These are phyloP conservation scores for Fabriciana adippe DNA, from an alignment of 2,888 invertebrate genomes.

Conservation along the genomic window DNA sequence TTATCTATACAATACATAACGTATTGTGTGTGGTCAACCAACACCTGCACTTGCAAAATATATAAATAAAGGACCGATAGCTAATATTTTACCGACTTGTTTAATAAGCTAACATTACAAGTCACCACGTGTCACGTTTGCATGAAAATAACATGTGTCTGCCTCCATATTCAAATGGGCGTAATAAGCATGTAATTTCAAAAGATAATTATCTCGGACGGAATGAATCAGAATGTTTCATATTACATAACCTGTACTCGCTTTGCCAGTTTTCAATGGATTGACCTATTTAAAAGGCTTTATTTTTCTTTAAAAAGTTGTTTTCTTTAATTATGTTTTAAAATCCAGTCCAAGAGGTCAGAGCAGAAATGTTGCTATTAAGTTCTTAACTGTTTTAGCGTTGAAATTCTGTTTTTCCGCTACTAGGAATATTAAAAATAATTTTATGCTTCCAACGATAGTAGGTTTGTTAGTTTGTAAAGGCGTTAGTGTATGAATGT, in stretches of 20 bases:
- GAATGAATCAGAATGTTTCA: slow-evolving; percentile 27
- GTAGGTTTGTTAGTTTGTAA: slow-evolving; percentile 14
- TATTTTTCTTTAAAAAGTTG: slow-evolving; percentile 29
- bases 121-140: slow-evolving; percentile 28
- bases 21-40: slow-evolving; percentile 59
- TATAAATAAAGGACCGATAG: slow-evolving; percentile 52
- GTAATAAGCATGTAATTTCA: slow-evolving; percentile 31
- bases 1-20: slow-evolving; percentile 2
- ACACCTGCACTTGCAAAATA: slow-evolving; percentile 59
- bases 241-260: slow-evolving; percentile 16
- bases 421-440: slow-evolving; percentile 12
- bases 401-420: slow-evolving; percentile 13
- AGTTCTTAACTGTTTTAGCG: slow-evolving; percentile 13
- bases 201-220: slow-evolving; percentile 24
- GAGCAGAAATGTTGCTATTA: slow-evolving; percentile 29
- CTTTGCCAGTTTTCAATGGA: slow-evolving; percentile 30
- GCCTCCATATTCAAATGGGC: slow-evolving; percentile 25
- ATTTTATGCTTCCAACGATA: slow-evolving; percentile 10
- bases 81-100: slow-evolving; percentile 40
- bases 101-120: slow-evolving; percentile 39
- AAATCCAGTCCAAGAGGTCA: slow-evolving; percentile 29
- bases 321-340: slow-evolving; percentile 25
- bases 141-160: slow-evolving; percentile 28
- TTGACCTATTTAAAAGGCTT: slow-evolving; percentile 30
- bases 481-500: slow-evolving; percentile 21